phyloP scores from a whole-genome alignment of 1,140 invertebrate genomes.

The Psix sp. region DNA sequence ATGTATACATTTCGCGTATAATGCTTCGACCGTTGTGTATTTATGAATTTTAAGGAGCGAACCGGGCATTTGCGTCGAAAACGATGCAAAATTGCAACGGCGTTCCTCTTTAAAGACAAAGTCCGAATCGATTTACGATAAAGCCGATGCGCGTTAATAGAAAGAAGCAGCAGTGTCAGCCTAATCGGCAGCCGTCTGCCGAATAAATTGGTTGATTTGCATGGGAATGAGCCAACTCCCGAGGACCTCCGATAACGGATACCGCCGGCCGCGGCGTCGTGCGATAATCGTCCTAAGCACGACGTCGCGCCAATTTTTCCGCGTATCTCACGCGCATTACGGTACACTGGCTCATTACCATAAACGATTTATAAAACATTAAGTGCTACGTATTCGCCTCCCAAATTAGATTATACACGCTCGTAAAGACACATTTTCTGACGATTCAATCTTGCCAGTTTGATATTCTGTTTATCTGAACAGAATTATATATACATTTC shows the following conservation, averaged over 20 bases:
- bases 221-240: slow-evolving; percentile 71
- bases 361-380: slow-evolving; percentile 53
- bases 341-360: slow-evolving; percentile 41
- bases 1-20: slow-evolving; percentile 11
- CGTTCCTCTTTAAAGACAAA: slow-evolving; percentile 34
- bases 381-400: slow-evolving; percentile 33
- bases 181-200: slow-evolving; percentile 68
- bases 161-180: slow-evolving; percentile 65
- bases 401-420: slow-evolving; percentile 33
- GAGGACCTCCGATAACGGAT: slow-evolving; percentile 57
- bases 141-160: slow-evolving; percentile 55
- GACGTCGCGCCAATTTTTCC: slow-evolving; percentile 37
- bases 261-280: slow-evolving; percentile 38
- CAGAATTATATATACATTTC: too few relatives aligned
- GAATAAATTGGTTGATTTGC: slow-evolving; percentile 76
- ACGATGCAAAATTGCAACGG: slow-evolving; percentile 35
- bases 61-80: slow-evolving; percentile 36
- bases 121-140: slow-evolving; percentile 53
- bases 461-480: too few relatives aligned
- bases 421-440: slow-evolving; percentile 1
- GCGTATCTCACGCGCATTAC: slow-evolving; percentile 23
- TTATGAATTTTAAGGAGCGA: slow-evolving; percentile 40
- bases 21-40: slow-evolving; percentile 26
- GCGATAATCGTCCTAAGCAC: slow-evolving; percentile 30
- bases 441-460: slow-evolving; percentile 24